These are phyloP conservation scores for Cygnus atratus DNA, from an alignment of 2,113 vertebrate genomes.

Conservation along the genomic window DNA sequence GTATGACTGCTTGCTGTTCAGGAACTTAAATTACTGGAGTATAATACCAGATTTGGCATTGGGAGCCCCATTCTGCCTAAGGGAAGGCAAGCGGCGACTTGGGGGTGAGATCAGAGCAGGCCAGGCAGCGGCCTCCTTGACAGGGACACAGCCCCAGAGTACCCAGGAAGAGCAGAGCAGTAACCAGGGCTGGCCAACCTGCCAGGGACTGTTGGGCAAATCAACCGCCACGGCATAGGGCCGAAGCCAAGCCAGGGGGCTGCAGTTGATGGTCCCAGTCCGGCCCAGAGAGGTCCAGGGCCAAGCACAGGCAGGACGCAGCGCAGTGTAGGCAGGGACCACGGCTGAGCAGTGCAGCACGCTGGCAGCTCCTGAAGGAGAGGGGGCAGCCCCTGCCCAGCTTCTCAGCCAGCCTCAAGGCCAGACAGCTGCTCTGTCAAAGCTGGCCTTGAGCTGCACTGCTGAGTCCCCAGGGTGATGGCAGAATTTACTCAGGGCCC, in stretches of 20 bases:
- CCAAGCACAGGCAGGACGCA: background rate
- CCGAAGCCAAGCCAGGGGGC: background rate
- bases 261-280: background rate
- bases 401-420: background rate
- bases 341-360: rapidly evolving
- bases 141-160: background rate
- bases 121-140: background rate
- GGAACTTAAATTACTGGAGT: background rate
- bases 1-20: background rate
- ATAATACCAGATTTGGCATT: background rate
- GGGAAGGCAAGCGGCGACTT: background rate
- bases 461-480: no score
- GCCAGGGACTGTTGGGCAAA: background rate
- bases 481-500: no score
- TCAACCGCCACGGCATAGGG: background rate
- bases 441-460: background rate
- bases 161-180: background rate
- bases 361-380: background rate
- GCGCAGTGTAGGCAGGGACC: rapidly evolving
- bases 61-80: background rate
- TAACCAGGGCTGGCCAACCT: background rate
- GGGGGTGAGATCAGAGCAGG: background rate
- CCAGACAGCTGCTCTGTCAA: background rate
- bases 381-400: rapidly evolving
- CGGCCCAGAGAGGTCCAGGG: background rate